phyloP scores from a whole-genome alignment of 2,113 vertebrate genomes.

The Nycticorax nycticorax region DNA sequence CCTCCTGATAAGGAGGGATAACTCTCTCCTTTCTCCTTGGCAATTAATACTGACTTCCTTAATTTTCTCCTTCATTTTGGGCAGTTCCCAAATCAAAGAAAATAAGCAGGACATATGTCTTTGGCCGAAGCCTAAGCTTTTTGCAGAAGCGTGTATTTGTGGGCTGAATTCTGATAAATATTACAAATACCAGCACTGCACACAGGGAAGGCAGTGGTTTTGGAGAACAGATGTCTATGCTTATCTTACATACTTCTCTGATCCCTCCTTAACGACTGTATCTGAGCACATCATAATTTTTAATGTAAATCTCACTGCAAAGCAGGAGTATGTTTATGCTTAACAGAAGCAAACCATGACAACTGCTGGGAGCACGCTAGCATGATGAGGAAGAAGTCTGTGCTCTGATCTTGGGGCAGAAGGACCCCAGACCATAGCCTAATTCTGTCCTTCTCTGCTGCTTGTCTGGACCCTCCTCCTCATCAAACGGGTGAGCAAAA shows the following conservation, averaged over 20 bases:
- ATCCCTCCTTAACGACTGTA: not conserved
- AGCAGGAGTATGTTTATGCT: not conserved
- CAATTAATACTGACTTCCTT: not conserved
- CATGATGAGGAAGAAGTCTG: not conserved
- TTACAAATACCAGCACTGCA: not conserved
- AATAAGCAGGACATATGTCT: not conserved
- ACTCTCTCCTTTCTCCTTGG: not conserved
- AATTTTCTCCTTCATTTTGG: not conserved
- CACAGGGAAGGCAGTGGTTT: not conserved
- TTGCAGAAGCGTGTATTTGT: not conserved
- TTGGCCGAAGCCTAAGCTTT: not conserved
- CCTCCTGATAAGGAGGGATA: not conserved
- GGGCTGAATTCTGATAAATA: not conserved
- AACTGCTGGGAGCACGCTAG: not conserved
- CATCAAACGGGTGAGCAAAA: not conserved
- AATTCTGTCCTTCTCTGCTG: not conserved
- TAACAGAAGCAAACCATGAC: not conserved
- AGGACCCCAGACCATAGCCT: not conserved
- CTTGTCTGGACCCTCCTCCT: not conserved
- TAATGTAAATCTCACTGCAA: slow-evolving; percentile 1
- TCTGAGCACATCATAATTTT: not conserved
- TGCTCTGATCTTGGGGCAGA: not conserved
- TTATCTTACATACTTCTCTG: not conserved
- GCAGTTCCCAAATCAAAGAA: not conserved
- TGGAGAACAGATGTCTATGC: not conserved